These are phyloP conservation scores for Muschampia plurimacula DNA, from an alignment of 2,888 invertebrate species.

Conservation along the genomic window DNA sequence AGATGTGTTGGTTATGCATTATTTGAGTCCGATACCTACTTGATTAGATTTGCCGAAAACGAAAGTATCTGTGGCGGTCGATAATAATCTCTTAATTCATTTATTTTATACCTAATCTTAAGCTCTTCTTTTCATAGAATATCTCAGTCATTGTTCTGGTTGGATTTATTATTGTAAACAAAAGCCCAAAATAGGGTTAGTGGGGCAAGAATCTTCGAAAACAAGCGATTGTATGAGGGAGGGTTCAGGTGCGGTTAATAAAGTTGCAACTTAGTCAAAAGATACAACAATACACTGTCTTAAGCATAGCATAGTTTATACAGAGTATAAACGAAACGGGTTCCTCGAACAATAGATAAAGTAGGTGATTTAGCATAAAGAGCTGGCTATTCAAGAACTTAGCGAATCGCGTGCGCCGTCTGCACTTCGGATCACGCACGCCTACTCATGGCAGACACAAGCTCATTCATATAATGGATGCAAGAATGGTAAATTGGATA, in stretches of 20 bases:
- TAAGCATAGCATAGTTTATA: slow-evolving; percentile 14
- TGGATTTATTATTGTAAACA: slow-evolving; percentile 54
- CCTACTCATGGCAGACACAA: slow-evolving; percentile 53
- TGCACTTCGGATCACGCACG: slow-evolving; percentile 57
- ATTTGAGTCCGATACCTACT: background rate
- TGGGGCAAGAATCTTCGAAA: slow-evolving; percentile 59
- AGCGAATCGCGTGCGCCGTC: slow-evolving; percentile 63
- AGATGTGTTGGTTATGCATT: background rate
- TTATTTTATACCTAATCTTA: slow-evolving; percentile 36
- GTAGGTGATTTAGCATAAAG: slow-evolving; percentile 33
- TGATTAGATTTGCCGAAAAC: slow-evolving; percentile 10
- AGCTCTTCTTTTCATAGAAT: slow-evolving; percentile 38
- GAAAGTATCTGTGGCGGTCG: slow-evolving; percentile 23
- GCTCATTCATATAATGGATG: slow-evolving; percentile 63
- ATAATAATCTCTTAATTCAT: slow-evolving; percentile 35
- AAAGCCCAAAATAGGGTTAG: slow-evolving; percentile 65
- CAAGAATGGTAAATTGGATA: slow-evolving; percentile 74
- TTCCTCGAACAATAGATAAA: slow-evolving; percentile 33
- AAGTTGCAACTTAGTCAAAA: slow-evolving; percentile 3
- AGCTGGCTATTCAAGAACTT: slow-evolving; percentile 41
- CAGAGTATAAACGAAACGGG: slow-evolving; percentile 20
- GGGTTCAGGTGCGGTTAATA: slow-evolving; percentile 12
- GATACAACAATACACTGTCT: background rate
- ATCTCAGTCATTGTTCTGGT: slow-evolving; percentile 34
- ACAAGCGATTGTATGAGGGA: slow-evolving; percentile 53